Evolutionary conservation across 1,140 invertebrate genomes (phyloP).

Genomic region (Lepeophtheirus salmonis): DNA sequence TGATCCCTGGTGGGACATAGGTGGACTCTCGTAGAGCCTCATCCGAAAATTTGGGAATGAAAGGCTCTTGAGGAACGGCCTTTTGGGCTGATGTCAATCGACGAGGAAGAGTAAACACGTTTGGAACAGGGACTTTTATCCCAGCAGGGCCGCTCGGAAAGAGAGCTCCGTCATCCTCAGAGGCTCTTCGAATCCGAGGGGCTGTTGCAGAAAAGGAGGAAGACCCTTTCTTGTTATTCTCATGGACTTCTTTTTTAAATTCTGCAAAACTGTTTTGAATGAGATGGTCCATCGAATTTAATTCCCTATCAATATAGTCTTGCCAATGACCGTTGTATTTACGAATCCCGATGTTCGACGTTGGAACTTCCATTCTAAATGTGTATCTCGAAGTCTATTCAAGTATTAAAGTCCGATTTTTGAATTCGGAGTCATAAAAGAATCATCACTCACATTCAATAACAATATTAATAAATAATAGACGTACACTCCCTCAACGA

Average conservation of each 20-base stretch:
- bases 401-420: too few relatives aligned
- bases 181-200: not conserved
- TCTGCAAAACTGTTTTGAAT: slow-evolving; percentile 10
- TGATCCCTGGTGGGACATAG: slow-evolving; percentile 14
- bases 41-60: not conserved
- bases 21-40: not conserved
- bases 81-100: not conserved
- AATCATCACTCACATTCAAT: too few relatives aligned
- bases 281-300: slow-evolving; percentile 9
- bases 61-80: slow-evolving; percentile 2
- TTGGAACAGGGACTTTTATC: not conserved
- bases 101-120: not conserved
- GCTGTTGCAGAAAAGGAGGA: not conserved
- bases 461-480: too few relatives aligned
- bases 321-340: slow-evolving; percentile 9
- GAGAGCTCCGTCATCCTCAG: not conserved
- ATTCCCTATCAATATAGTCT: slow-evolving; percentile 10
- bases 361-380: too few relatives aligned
- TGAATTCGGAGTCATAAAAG: too few relatives aligned
- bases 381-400: too few relatives aligned
- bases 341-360: not conserved
- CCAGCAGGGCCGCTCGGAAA: not conserved
- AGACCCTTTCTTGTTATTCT: not conserved
- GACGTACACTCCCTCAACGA: too few relatives aligned
- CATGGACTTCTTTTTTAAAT: not conserved